A percentile compares a stretch with the other conserved stretches of the same genome.
Conservation (phyloP, 2,888 invertebrate species). For the Panopea generosa region DNA sequence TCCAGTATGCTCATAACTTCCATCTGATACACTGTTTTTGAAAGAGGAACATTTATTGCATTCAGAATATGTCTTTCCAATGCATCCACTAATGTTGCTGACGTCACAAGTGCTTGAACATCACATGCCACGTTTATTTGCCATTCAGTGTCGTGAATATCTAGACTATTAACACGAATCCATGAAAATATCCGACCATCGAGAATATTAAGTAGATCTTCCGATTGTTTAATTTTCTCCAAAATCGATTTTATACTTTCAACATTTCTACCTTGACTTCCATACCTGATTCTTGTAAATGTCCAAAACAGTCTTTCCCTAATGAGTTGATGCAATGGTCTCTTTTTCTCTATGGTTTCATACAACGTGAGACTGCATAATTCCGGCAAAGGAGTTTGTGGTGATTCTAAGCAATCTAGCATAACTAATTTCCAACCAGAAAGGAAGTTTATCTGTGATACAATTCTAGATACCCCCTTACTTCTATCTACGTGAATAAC, state of each 20-base stretch:
- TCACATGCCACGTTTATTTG: conserved; percentile 54
- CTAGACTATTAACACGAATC: background rate
- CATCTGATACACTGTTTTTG: conserved; percentile 51
- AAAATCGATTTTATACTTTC: conserved; percentile 45
- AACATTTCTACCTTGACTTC: conserved; percentile 36
- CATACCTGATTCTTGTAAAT: conserved; percentile 64
- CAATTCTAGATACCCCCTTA: conserved; percentile 6
- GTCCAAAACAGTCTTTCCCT: conserved; percentile 65
- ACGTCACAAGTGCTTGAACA: conserved; percentile 35
- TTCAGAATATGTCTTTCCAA: conserved; percentile 48
- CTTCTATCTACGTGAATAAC: conserved; percentile 45
- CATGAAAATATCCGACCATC: conserved; percentile 13
- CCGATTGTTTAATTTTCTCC: conserved; percentile 24
- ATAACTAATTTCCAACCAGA: conserved; percentile 63
- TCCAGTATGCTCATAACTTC: conserved; percentile 46
- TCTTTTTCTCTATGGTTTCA: conserved; percentile 41
- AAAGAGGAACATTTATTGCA: conserved; percentile 51
- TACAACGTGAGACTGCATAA: conserved; percentile 22
- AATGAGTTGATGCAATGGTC: conserved; percentile 39
- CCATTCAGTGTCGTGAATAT: conserved; percentile 36
- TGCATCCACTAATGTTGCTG: conserved; percentile 48
- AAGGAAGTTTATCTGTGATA: conserved; percentile 63
- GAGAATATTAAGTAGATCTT: conserved; percentile 13
- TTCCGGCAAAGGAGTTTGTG: conserved; percentile 32
- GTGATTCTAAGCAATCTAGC: conserved; percentile 57